Evolutionary conservation across 2,888 invertebrate species (phyloP).

Genomic region (Thecocarcelia acutangulata): DNA sequence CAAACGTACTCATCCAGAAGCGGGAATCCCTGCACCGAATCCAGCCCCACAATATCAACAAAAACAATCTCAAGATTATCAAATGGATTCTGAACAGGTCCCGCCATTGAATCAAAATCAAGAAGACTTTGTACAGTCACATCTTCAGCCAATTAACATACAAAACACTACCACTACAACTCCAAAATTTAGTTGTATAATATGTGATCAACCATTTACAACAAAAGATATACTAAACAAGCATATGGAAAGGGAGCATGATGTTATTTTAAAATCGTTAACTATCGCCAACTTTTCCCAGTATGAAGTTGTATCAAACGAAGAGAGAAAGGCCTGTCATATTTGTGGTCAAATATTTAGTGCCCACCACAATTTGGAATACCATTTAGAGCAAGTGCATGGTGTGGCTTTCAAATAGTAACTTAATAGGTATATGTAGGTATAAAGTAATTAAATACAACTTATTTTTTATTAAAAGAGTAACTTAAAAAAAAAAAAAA

Average conservation of each 20-base stretch:
- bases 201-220: conserved; percentile 69
- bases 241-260: conserved; percentile 74
- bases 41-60: conserved; percentile 12
- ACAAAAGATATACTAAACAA: conserved; percentile 70
- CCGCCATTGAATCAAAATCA: conserved; percentile 30
- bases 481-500: too few species aligned
- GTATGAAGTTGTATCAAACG: conserved; percentile 71
- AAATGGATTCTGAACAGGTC: conserved; percentile 27
- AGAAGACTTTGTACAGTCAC: conserved; percentile 34
- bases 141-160: conserved; percentile 11
- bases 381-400: conserved; percentile 70
- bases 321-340: conserved; percentile 69
- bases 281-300: conserved; percentile 71
- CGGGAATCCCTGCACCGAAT: conserved; percentile 2
- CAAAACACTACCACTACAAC: conserved; percentile 22
- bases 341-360: conserved; percentile 73
- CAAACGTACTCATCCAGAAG: conserved; percentile 73
- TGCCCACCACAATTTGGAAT: conserved; percentile 71
- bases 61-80: conserved; percentile 43
- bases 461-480: too few species aligned
- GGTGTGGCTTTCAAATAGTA: conserved; percentile 73
- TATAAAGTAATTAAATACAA: too few species aligned
- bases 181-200: conserved; percentile 70
- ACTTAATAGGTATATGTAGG: too few species aligned
- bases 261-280: conserved; percentile 72